Conservation (phyloP, 2,888 invertebrate genomes). For the Drosophila subsilvestris region DNA sequence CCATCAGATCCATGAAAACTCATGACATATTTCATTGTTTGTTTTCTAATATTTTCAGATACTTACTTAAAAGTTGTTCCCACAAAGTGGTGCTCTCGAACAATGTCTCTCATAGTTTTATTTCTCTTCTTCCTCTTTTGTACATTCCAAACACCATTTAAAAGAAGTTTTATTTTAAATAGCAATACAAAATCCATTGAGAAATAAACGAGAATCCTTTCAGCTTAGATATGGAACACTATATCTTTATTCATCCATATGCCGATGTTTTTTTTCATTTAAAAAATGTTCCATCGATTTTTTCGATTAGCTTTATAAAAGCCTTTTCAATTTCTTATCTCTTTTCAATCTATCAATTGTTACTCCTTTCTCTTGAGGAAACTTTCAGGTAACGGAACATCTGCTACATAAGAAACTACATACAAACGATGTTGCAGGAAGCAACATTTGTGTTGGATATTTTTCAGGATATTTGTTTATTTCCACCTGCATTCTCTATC, state of each 20-base stretch:
- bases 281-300: neutral
- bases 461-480: conserved; percentile 25
- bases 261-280: neutral
- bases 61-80: neutral
- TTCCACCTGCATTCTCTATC: neutral
- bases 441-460: conserved; percentile 10
- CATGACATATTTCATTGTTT: neutral
- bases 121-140: neutral
- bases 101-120: no score
- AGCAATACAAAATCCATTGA: neutral
- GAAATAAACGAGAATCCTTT: no score
- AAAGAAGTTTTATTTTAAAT: neutral
- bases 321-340: neutral
- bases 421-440: neutral
- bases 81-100: no score
- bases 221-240: no score
- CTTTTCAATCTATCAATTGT: conserved; percentile 1
- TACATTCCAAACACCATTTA: neutral
- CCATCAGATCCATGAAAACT: neutral
- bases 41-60: no score
- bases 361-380: conserved; percentile 1
- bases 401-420: conserved; percentile 1
- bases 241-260: neutral
- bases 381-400: conserved; percentile 5
- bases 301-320: neutral